phyloP scores from a whole-genome alignment of 2,113 vertebrate species.

The Scophthalmus maximus region DNA sequence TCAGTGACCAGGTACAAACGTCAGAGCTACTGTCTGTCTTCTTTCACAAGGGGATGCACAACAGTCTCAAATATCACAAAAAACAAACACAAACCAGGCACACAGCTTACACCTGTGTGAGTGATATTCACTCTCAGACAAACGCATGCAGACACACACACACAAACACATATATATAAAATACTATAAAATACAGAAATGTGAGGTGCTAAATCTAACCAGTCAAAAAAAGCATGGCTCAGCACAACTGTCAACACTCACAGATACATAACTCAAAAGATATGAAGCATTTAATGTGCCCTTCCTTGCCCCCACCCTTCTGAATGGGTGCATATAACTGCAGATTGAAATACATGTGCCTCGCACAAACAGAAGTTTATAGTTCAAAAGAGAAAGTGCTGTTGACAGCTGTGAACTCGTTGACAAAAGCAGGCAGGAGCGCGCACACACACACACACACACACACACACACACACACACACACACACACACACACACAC shows the following conservation, averaged over 20 bases:
- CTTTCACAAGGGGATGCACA: conserved; percentile 52
- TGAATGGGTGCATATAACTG: conserved; percentile 19
- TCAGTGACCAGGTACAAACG: conserved; percentile 56
- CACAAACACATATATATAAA: conserved; percentile 25
- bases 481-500: conserved; percentile 42
- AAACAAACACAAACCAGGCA: conserved; percentile 27
- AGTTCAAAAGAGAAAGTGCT: conserved; percentile 45
- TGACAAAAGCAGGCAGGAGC: conserved; percentile 13
- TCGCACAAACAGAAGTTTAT: conserved; percentile 29
- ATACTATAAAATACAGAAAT: conserved; percentile 14
- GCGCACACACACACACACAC: conserved; percentile 24
- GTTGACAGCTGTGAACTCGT: conserved; percentile 55
- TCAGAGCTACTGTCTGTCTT: conserved; percentile 53
- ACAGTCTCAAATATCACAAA: conserved; percentile 19
- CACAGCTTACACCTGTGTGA: conserved; percentile 21
- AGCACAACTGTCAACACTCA: conserved; percentile 54
- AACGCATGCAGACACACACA: conserved; percentile 8
- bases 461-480: neutral
- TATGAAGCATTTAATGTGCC: conserved; percentile 54
- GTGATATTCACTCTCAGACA: conserved; percentile 7
- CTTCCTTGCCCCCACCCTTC: neutral
- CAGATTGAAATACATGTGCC: conserved; percentile 29
- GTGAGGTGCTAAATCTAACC: conserved; percentile 50
- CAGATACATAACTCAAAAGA: conserved; percentile 51
- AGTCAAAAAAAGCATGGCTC: conserved; percentile 39